Percentiles rank a stretch among this genome's conserved stretches.
Conservation (phyloP, 2,797 vertebrate genomes). For the Hippoglossus hippoglossus region DNA sequence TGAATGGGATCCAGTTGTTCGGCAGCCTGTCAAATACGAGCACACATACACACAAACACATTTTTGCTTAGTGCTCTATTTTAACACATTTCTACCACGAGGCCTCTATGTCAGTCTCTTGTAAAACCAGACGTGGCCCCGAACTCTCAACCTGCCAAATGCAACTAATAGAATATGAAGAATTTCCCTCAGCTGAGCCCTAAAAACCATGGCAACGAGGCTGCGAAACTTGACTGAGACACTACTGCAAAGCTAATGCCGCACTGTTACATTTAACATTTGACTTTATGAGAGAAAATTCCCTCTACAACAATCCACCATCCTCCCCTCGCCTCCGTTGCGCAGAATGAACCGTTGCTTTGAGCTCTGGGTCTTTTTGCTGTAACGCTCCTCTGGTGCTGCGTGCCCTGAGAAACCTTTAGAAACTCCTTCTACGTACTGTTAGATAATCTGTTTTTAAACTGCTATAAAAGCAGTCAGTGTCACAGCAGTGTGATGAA, state of each 20-base stretch:
- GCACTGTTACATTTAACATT: constrained; percentile 46
- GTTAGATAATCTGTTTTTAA: constrained; percentile 13
- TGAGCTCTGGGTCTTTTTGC: constrained; percentile 35
- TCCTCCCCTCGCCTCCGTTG: constrained; percentile 30
- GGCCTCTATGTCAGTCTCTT: constrained; percentile 32
- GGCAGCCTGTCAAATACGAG: constrained; percentile 37
- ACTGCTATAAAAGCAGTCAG: neutral
- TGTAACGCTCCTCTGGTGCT: constrained; percentile 22
- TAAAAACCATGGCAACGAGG: constrained; percentile 63
- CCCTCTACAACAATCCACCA: constrained; percentile 49
- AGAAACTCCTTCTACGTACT: constrained; percentile 15
- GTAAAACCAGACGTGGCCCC: constrained; percentile 18
- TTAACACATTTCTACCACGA: constrained; percentile 11
- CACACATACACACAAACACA: neutral
- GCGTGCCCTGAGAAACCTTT: neutral
- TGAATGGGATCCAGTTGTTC: constrained; percentile 49
- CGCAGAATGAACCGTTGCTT: constrained; percentile 36
- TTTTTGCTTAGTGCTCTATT: constrained; percentile 19
- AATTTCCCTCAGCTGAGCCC: constrained; percentile 56
- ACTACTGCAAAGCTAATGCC: constrained; percentile 28
- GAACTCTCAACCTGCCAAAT: constrained; percentile 48
- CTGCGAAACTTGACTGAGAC: constrained; percentile 33
- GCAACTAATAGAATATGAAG: constrained; percentile 49
- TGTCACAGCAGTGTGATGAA: constrained; percentile 3
- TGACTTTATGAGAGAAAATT: constrained; percentile 59